phyloP scores from a whole-genome alignment of 1,140 invertebrate species.

The Brachionus paranguensis region DNA sequence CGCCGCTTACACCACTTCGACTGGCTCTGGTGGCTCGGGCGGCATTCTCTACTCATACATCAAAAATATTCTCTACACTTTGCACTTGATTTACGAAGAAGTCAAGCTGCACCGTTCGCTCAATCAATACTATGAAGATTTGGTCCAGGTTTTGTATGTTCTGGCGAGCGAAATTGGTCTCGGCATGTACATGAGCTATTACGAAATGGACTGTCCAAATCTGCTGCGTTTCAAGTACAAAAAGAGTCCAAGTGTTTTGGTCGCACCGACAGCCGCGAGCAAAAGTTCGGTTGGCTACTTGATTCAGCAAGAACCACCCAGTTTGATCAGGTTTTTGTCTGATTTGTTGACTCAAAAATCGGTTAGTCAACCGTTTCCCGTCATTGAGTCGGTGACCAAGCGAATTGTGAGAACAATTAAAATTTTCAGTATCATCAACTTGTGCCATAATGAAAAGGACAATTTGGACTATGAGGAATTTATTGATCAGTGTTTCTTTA shows the following conservation, averaged over 20 bases:
- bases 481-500: conserved; percentile 9
- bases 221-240: neutral
- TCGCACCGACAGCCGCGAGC: neutral
- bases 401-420: neutral
- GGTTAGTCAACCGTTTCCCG: neutral
- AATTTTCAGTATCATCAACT: neutral
- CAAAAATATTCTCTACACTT: neutral
- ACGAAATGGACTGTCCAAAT: neutral
- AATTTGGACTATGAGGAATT: neutral
- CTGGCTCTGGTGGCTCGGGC: neutral
- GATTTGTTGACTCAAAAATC: neutral
- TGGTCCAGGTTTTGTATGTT: conserved; percentile 5
- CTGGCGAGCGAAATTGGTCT: neutral
- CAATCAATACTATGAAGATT: neutral
- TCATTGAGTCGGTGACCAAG: conserved; percentile 3
- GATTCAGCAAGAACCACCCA: conserved; percentile 14
- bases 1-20: neutral
- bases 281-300: neutral
- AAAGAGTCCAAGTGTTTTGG: neutral
- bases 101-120: neutral
- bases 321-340: neutral
- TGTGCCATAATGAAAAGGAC: neutral
- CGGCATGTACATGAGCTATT: neutral
- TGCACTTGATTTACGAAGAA: conserved; percentile 29
- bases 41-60: conserved; percentile 24